Base-by-base conservation (phyloP, 2,888 invertebrate species). In the Drosophila sordidula region DNA sequence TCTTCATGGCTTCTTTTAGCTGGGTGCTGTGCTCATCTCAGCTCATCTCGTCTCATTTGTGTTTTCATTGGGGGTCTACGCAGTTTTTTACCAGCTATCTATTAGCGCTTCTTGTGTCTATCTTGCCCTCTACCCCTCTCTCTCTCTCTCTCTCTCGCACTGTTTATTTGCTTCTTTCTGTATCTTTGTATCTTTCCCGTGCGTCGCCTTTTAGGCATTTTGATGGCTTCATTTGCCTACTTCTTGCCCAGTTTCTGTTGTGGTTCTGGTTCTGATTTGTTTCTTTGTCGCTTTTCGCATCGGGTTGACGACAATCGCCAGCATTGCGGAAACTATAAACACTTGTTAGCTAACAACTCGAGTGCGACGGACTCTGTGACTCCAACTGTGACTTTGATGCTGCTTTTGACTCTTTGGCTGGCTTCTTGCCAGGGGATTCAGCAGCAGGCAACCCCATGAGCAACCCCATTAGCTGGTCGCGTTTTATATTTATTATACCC, bases 21-120 rank as follows among this genome's bases (percentile, higher is more conserved):
- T 80, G 63, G 62, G 54, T 57, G 71, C 69, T 65, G 42, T 39
- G 50, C 50, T 55, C 55, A 73, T 58, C 49, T 68, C 22, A 46
- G 25, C 39, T 52, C 38, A 57, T 65, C 70, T 63, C 44, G 36
- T 26, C 52, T 65, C 42, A 65, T 68, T 49, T 64, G 12, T 38
- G 26, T 56, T 65, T 52, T 44, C 32, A 50, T 44, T 57, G 39
- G 46, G 45, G 54, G 18, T 65, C 46, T 22, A 18, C 45, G 44
- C 45, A 52, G 64, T 70, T 73, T 56, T 64, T 66, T 57, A 26
- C 55, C 47, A 39, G 14, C 59, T 57, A 55, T 46, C 68, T 56
- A 74, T 81, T 77, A 71, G 41, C 72, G 62, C 71, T 39, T 80
- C 55, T 51, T 68, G 32, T 41, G 9, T 26, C 36, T 55, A 39